Conservation (phyloP, 2,113 vertebrate species). For the Hymenochirus boettgeri region DNA sequence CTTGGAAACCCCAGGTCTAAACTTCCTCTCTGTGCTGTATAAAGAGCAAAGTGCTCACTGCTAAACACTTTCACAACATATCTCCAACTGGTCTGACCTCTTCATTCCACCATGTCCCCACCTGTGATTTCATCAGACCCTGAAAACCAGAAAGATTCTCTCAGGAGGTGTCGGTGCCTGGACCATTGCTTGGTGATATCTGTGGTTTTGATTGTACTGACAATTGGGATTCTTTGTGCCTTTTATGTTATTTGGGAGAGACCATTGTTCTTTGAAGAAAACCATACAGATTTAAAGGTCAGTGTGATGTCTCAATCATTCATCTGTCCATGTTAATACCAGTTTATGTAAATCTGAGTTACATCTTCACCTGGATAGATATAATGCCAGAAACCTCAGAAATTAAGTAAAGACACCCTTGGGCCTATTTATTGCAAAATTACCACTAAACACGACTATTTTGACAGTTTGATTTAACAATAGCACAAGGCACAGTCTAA, state of each 20-base stretch:
- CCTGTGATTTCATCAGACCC: constrained; percentile 10
- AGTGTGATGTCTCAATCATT: not conserved
- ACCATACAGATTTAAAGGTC: not conserved
- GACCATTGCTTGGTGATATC: constrained; percentile 22
- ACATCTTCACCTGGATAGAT: too few species aligned
- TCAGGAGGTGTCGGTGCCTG: constrained; percentile 1
- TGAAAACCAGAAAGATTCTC: constrained; percentile 1
- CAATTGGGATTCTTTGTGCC: not conserved
- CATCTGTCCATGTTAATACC: too few species aligned
- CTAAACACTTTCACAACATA: not conserved
- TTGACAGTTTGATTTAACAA: too few species aligned
- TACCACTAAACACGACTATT: too few species aligned
- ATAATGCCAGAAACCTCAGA: too few species aligned
- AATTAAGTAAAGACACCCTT: too few species aligned
- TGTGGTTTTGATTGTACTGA: not conserved
- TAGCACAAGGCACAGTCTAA: too few species aligned
- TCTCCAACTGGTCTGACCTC: not conserved
- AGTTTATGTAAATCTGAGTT: too few species aligned
- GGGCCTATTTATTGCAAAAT: too few species aligned
- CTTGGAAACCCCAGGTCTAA: constrained; percentile 15
- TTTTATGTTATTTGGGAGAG: constrained; percentile 23
- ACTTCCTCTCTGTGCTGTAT: constrained; percentile 14
- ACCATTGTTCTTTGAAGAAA: not conserved
- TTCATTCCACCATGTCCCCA: not conserved
- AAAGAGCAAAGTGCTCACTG: not conserved